These are phyloP conservation scores for Palythoa heliodiscus DNA, from an alignment of 92 coral and sea anemone genomes.

Conservation along the genomic window DNA sequence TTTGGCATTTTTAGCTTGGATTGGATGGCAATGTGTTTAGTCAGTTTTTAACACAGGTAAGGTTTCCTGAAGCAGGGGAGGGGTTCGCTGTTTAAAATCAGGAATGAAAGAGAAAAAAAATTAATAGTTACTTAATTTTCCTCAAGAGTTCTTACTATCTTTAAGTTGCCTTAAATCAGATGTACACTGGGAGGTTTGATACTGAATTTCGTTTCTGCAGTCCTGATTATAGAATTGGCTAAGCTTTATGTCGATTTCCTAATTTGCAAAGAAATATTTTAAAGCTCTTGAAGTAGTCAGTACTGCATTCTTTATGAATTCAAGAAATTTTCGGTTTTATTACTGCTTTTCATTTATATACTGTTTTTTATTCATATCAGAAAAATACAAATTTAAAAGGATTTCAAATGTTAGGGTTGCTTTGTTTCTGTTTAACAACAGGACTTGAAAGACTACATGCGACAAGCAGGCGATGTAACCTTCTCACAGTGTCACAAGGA, in stretches of 20 bases:
- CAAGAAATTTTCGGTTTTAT: neutral
- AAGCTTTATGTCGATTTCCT: neutral
- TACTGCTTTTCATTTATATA: neutral
- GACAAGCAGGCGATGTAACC: constrained; percentile 98
- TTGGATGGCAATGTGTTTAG: constrained; percentile 37
- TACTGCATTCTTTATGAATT: neutral
- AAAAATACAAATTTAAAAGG: neutral
- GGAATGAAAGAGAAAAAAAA: neutral
- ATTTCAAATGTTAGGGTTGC: neutral
- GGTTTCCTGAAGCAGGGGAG: constrained; percentile 16
- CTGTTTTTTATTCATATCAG: neutral
- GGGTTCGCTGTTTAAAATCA: neutral
- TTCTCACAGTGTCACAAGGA: constrained; percentile 98
- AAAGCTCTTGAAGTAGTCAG: neutral
- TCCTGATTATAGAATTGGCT: neutral
- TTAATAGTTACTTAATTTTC: too few species aligned
- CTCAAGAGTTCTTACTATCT: too few species aligned
- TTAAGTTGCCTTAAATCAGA: too few species aligned
- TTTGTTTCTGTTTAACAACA: constrained; percentile 3
- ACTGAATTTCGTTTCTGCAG: neutral
- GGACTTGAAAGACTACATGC: constrained; percentile 98
- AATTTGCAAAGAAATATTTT: neutral
- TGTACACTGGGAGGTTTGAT: neutral
- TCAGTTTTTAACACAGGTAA: constrained; percentile 33
- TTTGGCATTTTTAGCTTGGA: constrained; percentile 50